Conservation (phyloP, 2,888 invertebrate species). For the Athrips mouffetella region DNA sequence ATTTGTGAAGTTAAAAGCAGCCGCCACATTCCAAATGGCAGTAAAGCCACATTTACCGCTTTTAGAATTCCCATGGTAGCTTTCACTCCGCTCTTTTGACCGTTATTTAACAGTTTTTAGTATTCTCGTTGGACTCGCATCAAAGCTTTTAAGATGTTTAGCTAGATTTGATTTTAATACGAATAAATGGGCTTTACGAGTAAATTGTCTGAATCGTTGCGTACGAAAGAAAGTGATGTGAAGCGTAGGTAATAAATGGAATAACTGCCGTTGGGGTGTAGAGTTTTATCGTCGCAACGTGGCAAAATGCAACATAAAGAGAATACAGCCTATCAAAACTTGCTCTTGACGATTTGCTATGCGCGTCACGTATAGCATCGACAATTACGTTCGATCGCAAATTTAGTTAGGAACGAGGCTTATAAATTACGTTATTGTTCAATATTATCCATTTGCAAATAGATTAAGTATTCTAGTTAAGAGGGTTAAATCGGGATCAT, state of each 20-base stretch:
- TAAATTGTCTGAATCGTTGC: not conserved
- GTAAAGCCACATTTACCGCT: not conserved
- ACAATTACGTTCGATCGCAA: not conserved
- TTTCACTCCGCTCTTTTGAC: not conserved
- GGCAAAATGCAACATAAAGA: not conserved
- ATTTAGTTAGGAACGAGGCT: not conserved
- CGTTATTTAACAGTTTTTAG: not conserved
- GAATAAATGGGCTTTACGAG: not conserved
- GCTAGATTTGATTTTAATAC: not conserved
- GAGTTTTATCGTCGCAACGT: not conserved
- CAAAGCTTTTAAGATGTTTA: not conserved
- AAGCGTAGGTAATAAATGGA: not conserved
- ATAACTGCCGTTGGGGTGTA: not conserved
- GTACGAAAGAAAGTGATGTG: not conserved
- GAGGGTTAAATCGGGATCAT: no score
- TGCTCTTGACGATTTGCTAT: not conserved
- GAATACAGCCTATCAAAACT: not conserved
- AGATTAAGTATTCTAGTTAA: no score
- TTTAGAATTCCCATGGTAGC: not conserved
- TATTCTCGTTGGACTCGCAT: not conserved
- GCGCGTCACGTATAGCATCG: constrained; percentile 3
- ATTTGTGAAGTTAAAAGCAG: not conserved
- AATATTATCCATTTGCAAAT: not conserved
- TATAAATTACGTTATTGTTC: not conserved
- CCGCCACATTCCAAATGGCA: no score